Percentiles rank a stretch among this genome's conserved stretches.
Conservation (phyloP, 2,888 invertebrate species). For the Crematogaster levior region DNA sequence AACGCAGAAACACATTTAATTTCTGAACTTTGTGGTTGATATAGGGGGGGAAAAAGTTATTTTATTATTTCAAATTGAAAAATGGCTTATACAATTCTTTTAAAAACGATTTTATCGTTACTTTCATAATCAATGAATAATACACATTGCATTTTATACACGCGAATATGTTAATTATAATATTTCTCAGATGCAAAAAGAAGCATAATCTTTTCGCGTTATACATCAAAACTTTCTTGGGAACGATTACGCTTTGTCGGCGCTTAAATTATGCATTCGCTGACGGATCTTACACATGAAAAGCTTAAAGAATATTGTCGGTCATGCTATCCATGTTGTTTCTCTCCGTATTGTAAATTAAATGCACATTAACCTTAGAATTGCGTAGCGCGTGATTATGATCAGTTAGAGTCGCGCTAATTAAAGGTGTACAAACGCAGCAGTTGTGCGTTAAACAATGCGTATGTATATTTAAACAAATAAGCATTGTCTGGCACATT, state of each 20-base stretch:
- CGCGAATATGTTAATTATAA: constrained; percentile 2
- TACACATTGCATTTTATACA: neutral
- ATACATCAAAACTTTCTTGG: constrained; percentile 8
- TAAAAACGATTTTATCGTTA: neutral
- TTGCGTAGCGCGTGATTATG: constrained; percentile 59
- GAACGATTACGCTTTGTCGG: constrained; percentile 25
- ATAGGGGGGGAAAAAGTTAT: neutral
- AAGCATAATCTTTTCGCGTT: constrained; percentile 4
- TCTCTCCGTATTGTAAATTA: constrained; percentile 64
- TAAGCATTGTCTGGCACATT: constrained; percentile 25
- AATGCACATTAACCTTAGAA: constrained; percentile 64
- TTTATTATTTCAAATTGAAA: neutral
- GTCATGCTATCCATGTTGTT: constrained; percentile 48
- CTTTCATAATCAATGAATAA: neutral
- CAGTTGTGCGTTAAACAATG: constrained; percentile 60
- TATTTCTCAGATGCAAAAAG: neutral
- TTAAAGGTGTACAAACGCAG: constrained; percentile 57
- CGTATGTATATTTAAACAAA: constrained; percentile 60
- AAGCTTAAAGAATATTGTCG: constrained; percentile 26
- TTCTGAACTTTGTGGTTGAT: neutral
- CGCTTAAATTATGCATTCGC: constrained; percentile 23
- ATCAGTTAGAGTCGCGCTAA: constrained; percentile 66
- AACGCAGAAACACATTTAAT: neutral
- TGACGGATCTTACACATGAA: constrained; percentile 17
- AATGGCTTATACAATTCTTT: too few relatives aligned